Evolutionary conservation across 2,113 vertebrate species (phyloP).

Genomic region (Sebastes schlegelii): DNA sequence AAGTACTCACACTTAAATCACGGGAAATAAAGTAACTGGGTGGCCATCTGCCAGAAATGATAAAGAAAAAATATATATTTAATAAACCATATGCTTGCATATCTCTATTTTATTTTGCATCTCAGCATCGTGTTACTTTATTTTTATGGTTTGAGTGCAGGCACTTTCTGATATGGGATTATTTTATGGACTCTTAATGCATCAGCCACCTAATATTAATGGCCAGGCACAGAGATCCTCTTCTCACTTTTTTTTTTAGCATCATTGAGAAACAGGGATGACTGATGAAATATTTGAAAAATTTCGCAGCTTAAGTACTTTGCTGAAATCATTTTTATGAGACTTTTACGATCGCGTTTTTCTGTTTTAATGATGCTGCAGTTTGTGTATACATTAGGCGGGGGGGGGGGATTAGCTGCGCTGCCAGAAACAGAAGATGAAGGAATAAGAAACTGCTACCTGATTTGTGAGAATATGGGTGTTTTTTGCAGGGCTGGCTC

Average conservation of each 20-base stretch:
- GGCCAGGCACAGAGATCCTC: not conserved
- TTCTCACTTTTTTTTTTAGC: slow-evolving; percentile 8
- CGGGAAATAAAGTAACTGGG: slow-evolving; percentile 49
- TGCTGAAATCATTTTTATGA: slow-evolving; percentile 57
- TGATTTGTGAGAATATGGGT: not conserved
- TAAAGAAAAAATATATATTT: slow-evolving; percentile 17
- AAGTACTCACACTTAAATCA: slow-evolving; percentile 47
- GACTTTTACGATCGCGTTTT: slow-evolving; percentile 38
- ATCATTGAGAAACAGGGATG: slow-evolving; percentile 11
- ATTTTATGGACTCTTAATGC: slow-evolving; percentile 71
- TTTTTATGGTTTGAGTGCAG: slow-evolving; percentile 68
- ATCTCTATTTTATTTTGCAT: slow-evolving; percentile 54
- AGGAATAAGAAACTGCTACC: not conserved
- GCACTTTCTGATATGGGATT: slow-evolving; percentile 46
- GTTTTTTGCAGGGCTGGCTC: too few relatives aligned
- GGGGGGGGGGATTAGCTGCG: slow-evolving; percentile 48
- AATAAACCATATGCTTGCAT: slow-evolving; percentile 45
- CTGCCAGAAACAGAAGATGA: slow-evolving; percentile 49
- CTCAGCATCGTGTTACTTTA: slow-evolving; percentile 34
- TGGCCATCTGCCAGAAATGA: slow-evolving; percentile 60
- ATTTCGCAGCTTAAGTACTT: slow-evolving; percentile 40
- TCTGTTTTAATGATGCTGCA: slow-evolving; percentile 62
- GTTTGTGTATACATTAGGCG: slow-evolving; percentile 56
- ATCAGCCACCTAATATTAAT: slow-evolving; percentile 60
- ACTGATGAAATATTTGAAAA: slow-evolving; percentile 39